Evolutionary conservation across 2,113 vertebrate species (phyloP).

Genomic region (Neolamprologus hecqui): DNA sequence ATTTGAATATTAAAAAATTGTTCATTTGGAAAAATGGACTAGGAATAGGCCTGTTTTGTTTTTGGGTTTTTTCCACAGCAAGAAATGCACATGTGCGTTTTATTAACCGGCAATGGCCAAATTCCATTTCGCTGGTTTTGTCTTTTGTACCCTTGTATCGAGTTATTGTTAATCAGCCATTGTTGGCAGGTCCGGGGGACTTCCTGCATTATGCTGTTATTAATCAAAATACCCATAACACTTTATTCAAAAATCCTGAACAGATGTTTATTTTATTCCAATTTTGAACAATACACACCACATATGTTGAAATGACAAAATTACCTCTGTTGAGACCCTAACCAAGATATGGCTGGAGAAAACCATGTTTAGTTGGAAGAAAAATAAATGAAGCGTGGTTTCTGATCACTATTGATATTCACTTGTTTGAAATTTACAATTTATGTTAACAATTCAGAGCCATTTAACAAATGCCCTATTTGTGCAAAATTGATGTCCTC

Average conservation of each 20-base stretch:
- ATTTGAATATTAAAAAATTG: neutral
- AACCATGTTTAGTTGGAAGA: neutral
- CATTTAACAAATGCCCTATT: neutral
- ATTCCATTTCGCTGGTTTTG: neutral
- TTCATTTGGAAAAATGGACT: neutral
- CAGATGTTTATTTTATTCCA: neutral
- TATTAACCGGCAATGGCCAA: neutral
- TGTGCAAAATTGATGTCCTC: neutral
- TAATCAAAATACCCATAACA: neutral
- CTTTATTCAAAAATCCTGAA: neutral
- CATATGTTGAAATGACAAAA: neutral
- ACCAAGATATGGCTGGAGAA: neutral
- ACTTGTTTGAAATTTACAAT: neutral
- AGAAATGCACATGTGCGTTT: neutral
- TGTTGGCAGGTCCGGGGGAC: neutral
- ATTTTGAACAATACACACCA: neutral
- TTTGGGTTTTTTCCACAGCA: neutral
- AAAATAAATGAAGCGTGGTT: neutral
- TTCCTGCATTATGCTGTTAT: neutral
- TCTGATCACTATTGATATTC: neutral
- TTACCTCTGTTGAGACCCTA: neutral
- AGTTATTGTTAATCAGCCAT: neutral
- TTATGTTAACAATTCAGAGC: neutral
- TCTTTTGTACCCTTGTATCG: neutral
- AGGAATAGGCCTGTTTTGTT: neutral